A percentile compares a stretch with the other conserved stretches of the same genome.
Conservation (phyloP, 1,140 invertebrate genomes). For the Polypedilum pembai region DNA sequence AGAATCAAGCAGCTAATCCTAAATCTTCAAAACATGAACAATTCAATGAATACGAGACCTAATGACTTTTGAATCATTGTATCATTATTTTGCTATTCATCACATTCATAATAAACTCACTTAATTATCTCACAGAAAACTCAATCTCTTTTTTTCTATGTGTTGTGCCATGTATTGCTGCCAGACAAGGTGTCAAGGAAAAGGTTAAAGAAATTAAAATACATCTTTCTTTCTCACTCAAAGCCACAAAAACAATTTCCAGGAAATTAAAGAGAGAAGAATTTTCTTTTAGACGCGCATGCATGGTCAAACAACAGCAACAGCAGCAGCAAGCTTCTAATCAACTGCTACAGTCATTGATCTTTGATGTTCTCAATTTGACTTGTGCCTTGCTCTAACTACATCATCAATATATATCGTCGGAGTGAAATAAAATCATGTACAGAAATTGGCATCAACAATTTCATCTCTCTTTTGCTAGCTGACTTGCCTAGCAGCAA, state of each 20-base stretch:
- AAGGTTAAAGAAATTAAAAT: constrained; percentile 14
- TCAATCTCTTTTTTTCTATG: no score
- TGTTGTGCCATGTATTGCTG: no score
- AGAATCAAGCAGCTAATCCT: no score
- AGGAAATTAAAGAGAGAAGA: neutral
- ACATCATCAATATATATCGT: no score
- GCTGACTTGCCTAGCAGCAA: neutral
- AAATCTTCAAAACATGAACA: no score
- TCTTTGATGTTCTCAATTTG: constrained; percentile 8
- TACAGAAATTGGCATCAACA: neutral
- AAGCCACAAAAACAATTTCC: neutral
- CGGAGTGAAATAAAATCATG: neutral
- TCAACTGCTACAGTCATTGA: constrained; percentile 13
- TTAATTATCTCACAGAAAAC: no score
- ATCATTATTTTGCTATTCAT: no score
- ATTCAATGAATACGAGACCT: no score
- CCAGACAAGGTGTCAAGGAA: neutral
- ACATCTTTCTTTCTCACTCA: neutral
- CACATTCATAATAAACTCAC: no score
- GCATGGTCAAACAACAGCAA: no score
- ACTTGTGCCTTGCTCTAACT: neutral
- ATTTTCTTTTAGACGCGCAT: no score
- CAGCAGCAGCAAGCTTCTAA: neutral
- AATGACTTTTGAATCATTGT: no score
- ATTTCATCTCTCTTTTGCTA: neutral